A percentile compares a stretch with the other conserved stretches of the same genome.
Conservation (phyloP, 2,888 invertebrate genomes). For the Idaea dimidiata region DNA sequence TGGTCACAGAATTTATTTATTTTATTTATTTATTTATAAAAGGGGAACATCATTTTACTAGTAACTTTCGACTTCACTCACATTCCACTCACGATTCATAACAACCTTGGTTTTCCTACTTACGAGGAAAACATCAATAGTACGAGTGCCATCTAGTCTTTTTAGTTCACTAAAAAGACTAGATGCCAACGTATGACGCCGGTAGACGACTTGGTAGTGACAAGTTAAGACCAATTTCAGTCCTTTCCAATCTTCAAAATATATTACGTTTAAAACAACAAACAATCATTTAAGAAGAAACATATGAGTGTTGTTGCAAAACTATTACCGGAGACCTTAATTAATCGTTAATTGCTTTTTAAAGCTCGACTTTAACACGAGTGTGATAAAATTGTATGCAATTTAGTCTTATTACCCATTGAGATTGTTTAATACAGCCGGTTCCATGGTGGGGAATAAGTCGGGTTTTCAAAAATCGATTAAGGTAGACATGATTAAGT, state of each 20-base stretch:
- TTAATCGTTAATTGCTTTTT: conserved; percentile 48
- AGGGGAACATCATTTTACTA: no score
- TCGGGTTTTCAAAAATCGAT: conserved; percentile 71
- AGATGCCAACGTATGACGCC: no score
- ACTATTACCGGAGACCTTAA: conserved; percentile 35
- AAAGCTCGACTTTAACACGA: conserved; percentile 39
- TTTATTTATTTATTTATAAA: no score
- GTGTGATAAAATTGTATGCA: conserved; percentile 52
- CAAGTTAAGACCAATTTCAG: not conserved
- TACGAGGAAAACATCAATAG: no score
- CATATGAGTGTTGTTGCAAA: conserved; percentile 26
- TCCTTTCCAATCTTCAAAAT: not conserved
- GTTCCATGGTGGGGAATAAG: conserved; percentile 62
- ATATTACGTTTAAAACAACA: no score
- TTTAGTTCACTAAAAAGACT: no score
- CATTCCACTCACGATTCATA: no score
- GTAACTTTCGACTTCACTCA: no score
- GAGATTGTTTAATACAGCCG: conserved; percentile 59
- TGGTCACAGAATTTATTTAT: no score
- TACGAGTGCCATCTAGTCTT: no score
- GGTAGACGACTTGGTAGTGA: no score
- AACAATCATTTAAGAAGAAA: conserved; percentile 24
- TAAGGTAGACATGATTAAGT: conserved; percentile 72
- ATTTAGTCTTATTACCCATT: conserved; percentile 60
- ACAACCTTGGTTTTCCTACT: no score